Conservation (phyloP, 1,140 invertebrate species). For the Carposina sasakii region DNA sequence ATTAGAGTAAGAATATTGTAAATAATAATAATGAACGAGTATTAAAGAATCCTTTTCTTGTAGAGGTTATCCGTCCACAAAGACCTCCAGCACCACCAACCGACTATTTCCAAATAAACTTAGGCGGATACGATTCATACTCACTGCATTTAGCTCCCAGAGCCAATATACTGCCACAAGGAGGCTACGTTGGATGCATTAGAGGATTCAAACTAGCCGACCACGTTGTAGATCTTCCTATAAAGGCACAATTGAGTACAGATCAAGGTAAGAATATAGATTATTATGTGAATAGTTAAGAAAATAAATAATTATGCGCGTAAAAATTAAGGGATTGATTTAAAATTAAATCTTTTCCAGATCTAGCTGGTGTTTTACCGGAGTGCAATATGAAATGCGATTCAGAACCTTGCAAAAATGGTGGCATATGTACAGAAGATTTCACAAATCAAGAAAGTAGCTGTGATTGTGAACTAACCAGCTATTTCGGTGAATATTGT, state of each 20-base stretch:
- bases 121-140: constrained; percentile 87
- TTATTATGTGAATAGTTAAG: not conserved
- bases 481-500: constrained; percentile 87
- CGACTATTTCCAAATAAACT: constrained; percentile 90
- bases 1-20: constrained; percentile 1
- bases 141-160: constrained; percentile 78
- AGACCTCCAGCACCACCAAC: constrained; percentile 86
- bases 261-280: constrained; percentile 74
- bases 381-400: constrained; percentile 94
- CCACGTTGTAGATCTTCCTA: constrained; percentile 83
- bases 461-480: constrained; percentile 91
- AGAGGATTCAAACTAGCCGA: constrained; percentile 90
- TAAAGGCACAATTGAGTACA: constrained; percentile 80
- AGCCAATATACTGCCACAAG: constrained; percentile 74
- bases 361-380: constrained; percentile 79
- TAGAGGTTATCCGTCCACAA: constrained; percentile 89
- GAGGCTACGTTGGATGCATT: constrained; percentile 89
- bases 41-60: constrained; percentile 29
- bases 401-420: constrained; percentile 88
- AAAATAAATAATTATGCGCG: not conserved
- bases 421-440: constrained; percentile 90
- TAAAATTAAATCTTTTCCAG: constrained; percentile 31
- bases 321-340: not conserved
- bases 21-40: too few species aligned
- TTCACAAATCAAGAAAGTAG: constrained; percentile 87